Evolutionary conservation across 2,888 invertebrate species (phyloP).

Genomic region (Zaprionus lineosus): DNA sequence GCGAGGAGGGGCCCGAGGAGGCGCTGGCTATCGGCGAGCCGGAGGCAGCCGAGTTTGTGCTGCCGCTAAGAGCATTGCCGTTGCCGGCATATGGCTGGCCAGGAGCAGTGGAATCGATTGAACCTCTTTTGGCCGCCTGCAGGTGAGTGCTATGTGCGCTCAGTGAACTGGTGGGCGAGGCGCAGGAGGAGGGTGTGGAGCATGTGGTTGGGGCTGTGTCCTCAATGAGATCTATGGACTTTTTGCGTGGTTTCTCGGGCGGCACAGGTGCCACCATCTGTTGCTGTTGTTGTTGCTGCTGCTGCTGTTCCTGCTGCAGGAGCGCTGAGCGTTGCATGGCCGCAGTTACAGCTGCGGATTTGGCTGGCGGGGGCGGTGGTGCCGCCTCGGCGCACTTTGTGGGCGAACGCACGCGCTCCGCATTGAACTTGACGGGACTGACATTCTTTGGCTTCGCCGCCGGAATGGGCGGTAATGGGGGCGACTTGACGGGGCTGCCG

Average conservation of each 20-base stretch:
- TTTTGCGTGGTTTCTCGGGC: conserved; percentile 81
- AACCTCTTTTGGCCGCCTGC: conserved; percentile 75
- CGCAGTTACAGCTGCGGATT: conserved; percentile 78
- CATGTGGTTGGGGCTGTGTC: conserved; percentile 58
- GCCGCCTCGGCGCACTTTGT: conserved; percentile 78
- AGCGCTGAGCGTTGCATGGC: conserved; percentile 76
- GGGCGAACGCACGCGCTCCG: conserved; percentile 80
- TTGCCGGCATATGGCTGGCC: conserved; percentile 44
- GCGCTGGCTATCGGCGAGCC: conserved; percentile 81
- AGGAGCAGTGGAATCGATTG: conserved; percentile 57
- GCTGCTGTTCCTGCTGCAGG: conserved; percentile 67
- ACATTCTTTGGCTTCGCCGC: conserved; percentile 81
- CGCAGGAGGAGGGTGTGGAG: conserved; percentile 68
- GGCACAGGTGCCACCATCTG: conserved; percentile 66
- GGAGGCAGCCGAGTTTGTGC: conserved; percentile 76
- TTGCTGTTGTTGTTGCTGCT: conserved; percentile 48
- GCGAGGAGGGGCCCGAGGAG: conserved; percentile 83
- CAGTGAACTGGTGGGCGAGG: conserved; percentile 55
- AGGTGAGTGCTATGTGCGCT: conserved; percentile 40
- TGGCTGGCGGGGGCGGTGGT: conserved; percentile 79
- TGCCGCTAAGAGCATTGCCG: conserved; percentile 64
- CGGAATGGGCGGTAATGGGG: conserved; percentile 82
- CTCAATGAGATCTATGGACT: conserved; percentile 81
- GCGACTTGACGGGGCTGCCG: conserved; percentile 82
- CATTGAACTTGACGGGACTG: conserved; percentile 81